Evolutionary conservation across 1,140 invertebrate species (phyloP).

Genomic region (Drosophila prosaltans): DNA sequence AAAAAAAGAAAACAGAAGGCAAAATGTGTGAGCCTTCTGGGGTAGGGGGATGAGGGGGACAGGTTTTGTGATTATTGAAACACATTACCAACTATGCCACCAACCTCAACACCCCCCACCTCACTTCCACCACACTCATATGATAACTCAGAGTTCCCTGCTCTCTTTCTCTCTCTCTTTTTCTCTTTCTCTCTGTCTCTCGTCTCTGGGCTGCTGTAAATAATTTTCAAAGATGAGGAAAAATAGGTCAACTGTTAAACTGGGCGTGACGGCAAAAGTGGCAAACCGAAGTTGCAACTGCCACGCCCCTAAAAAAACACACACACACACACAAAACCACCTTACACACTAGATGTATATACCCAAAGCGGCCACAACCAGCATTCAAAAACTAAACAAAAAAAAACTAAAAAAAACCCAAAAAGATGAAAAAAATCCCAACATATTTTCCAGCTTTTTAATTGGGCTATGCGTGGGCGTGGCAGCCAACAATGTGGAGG

Average conservation of each 20-base stretch:
- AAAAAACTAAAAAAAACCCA: slow-evolving; percentile 25
- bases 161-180: slow-evolving; percentile 19
- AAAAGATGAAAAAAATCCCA: slow-evolving; percentile 1
- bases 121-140: no score
- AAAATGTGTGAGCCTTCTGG: slow-evolving; percentile 29
- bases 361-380: background rate
- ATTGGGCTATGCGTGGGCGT: slow-evolving; percentile 64
- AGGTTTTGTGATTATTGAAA: slow-evolving; percentile 68
- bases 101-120: background rate
- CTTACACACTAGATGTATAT: no score
- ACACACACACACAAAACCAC: background rate
- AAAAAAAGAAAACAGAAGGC: background rate
- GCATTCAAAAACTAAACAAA: slow-evolving; percentile 27
- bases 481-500: slow-evolving; percentile 27
- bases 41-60: background rate
- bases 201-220: slow-evolving; percentile 56
- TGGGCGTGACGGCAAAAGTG: slow-evolving; percentile 74
- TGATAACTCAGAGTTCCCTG: no score
- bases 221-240: slow-evolving; percentile 68
- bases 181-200: slow-evolving; percentile 29
- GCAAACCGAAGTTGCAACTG: slow-evolving; percentile 70
- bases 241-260: slow-evolving; percentile 78
- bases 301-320: slow-evolving; percentile 27
- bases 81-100: slow-evolving; percentile 5
- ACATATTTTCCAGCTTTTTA: slow-evolving; percentile 46